Evolutionary conservation across 2,888 invertebrate genomes (phyloP).

Genomic region (Fragum fragum): DNA sequence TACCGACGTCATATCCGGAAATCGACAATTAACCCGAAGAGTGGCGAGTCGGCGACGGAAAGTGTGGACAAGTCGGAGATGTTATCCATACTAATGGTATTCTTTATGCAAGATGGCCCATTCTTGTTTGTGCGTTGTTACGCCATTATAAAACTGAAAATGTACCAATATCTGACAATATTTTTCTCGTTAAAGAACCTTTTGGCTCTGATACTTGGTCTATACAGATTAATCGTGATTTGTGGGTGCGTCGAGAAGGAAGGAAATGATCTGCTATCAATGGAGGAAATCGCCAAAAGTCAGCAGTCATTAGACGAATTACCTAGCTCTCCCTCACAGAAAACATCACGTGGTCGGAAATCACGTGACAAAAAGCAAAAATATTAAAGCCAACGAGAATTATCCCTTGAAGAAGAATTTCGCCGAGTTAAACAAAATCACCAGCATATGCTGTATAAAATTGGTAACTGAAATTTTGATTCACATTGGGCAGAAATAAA

Average conservation of each 20-base stretch:
- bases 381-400: no score
- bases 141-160: conserved; percentile 34
- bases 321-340: neutral
- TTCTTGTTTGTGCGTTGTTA: conserved; percentile 52
- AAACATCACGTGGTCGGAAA: neutral
- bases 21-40: neutral
- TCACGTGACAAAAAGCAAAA: neutral
- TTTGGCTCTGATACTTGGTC: conserved; percentile 52
- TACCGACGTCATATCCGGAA: conserved; percentile 28
- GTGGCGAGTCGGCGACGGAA: neutral
- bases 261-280: conserved; percentile 59
- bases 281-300: conserved; percentile 57
- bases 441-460: no score
- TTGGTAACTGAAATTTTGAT: no score
- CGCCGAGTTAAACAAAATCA: no score
- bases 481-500: no score
- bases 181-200: conserved; percentile 63
- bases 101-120: conserved; percentile 67
- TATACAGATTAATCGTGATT: conserved; percentile 57
- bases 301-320: conserved; percentile 49
- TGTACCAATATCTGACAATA: conserved; percentile 51
- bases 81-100: conserved; percentile 62
- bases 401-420: no score
- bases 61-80: conserved; percentile 52
- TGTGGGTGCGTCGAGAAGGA: conserved; percentile 52